These are phyloP conservation scores for Pavo muticus DNA, from an alignment of 2,113 vertebrate genomes.

Conservation along the genomic window DNA sequence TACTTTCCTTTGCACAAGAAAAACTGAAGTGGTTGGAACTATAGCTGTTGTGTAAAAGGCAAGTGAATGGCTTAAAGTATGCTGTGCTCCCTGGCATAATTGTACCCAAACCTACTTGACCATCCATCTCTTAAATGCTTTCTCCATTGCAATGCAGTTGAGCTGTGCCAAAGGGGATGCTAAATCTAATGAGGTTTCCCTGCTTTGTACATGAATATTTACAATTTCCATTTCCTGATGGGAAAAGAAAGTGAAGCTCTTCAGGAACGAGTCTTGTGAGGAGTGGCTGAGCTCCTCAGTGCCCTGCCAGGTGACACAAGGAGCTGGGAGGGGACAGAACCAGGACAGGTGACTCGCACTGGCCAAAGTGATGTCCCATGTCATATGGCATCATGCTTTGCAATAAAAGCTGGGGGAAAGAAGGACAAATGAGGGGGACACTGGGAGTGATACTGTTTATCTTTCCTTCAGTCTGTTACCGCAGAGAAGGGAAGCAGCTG, in stretches of 20 bases:
- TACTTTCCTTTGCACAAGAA: background rate
- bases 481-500: accelerated
- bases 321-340: background rate
- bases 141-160: background rate
- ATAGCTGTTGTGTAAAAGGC: background rate
- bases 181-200: background rate
- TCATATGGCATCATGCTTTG: background rate
- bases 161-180: background rate
- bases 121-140: background rate
- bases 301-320: background rate
- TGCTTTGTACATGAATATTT: background rate
- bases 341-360: background rate
- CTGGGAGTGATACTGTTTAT: background rate
- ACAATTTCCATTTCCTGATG: too few relatives aligned
- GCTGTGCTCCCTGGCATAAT: background rate
- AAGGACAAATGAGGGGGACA: background rate
- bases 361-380: background rate
- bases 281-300: background rate
- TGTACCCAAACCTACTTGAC: background rate
- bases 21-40: background rate
- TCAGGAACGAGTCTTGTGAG: background rate
- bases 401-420: background rate
- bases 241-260: background rate
- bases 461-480: background rate
- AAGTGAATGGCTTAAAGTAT: background rate